Percentiles rank a stretch among this genome's conserved stretches.
Evolutionary conservation across 1,140 invertebrate species (phyloP).

Genomic region (Calephelis nemesis): DNA sequence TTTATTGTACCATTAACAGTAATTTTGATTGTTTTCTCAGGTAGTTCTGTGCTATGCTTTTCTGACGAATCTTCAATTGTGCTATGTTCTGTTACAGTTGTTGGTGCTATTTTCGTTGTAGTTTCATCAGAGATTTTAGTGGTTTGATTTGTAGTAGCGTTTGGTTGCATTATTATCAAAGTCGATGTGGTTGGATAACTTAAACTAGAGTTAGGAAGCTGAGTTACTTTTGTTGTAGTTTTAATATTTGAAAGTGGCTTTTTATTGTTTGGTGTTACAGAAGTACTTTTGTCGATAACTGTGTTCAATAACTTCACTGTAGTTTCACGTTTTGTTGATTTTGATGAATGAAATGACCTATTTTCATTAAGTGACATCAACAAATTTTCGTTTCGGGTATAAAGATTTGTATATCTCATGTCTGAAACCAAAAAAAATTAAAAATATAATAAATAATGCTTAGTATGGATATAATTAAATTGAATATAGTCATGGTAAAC

Average conservation of each 20-base stretch:
- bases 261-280: constrained; percentile 44
- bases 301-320: constrained; percentile 40
- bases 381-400: constrained; percentile 27
- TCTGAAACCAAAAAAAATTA: constrained; percentile 19
- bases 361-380: constrained; percentile 40
- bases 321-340: constrained; percentile 47
- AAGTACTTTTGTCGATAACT: constrained; percentile 40
- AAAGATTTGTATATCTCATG: constrained; percentile 25
- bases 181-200: constrained; percentile 6
- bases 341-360: constrained; percentile 52
- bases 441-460: no score
- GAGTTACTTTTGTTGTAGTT: constrained; percentile 54
- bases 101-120: constrained; percentile 25
- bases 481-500: no score
- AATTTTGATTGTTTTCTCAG: constrained; percentile 57
- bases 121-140: constrained; percentile 26
- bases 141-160: constrained; percentile 23
- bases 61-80: constrained; percentile 34
- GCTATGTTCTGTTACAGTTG: constrained; percentile 23
- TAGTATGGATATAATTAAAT: no score
- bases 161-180: constrained; percentile 24
- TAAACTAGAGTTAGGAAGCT: constrained; percentile 30
- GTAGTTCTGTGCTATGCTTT: constrained; percentile 45
- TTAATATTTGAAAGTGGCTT: constrained; percentile 42
- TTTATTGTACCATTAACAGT: constrained; percentile 70